Base-by-base conservation (phyloP, 2,888 invertebrate genomes). In the Drosophila affinis region DNA sequence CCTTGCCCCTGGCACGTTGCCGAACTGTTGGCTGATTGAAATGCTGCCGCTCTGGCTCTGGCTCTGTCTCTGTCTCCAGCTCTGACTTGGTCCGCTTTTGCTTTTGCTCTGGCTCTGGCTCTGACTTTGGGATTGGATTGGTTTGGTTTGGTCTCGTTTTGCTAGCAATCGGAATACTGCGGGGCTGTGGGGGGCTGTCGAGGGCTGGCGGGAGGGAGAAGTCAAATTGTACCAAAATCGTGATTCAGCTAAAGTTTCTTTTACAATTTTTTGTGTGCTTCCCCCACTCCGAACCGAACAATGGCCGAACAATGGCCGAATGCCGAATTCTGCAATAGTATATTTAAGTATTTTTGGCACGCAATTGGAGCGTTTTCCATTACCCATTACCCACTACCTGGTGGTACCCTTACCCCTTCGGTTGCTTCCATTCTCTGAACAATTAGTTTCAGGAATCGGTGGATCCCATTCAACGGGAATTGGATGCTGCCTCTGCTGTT, bases 161-260 rank as follows among this genome's bases (percentile, higher is more conserved):
- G 39, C 14, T 39, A 32, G 24, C 17, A 51, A 18, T 51, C n/a
- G 54, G 29, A 49, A 10, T 32, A 12, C 34, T 34, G 34, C 12
- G 34, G 12, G 34, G 14, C 32, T 32, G 32, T 2, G 32, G 32
- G 10, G 32, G 9, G 32, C 12, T 34, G 5, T 34, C 1, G 6
- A 6, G 27, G 27, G 27, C 27, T 27, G 27, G 1, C 6, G 27
- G 7, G 29, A 65, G 39, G 60, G 67, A 70, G 54, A 77, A 79
- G 80, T 73, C 78, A 86, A 86, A 80, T 79, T 80, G 83, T 79
- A 77, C 79, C 83, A 65, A 74, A 77, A 76, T 88, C 85, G 88
- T 85, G 85, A 85, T 79, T 84, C 83, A 88, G 86, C 86, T 62
- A 74, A 87, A 75, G 70, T 79, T 58, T 67, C 61, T 53, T 65